Conservation (phyloP, 2,888 invertebrate species). For the Euspilapteryx auroguttella region DNA sequence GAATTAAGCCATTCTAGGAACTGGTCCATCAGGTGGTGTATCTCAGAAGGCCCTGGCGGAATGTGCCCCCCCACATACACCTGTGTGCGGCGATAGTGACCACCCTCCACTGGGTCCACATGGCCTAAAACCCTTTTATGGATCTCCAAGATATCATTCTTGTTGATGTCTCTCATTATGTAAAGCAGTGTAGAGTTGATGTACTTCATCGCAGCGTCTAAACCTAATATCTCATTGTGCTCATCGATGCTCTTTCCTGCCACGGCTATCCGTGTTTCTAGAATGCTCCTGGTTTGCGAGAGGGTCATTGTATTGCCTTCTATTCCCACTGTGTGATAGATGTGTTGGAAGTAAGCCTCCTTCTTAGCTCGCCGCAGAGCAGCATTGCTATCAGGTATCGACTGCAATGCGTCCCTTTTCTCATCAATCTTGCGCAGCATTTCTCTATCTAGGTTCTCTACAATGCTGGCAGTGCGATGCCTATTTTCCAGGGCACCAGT, state of each 20-base stretch:
- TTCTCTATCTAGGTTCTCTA: slow-evolving; percentile 84
- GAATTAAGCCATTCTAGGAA: slow-evolving; percentile 94
- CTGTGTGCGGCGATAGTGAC: slow-evolving; percentile 83
- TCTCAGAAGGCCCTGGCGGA: slow-evolving; percentile 85
- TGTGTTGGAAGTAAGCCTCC: slow-evolving; percentile 94
- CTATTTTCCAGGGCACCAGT: slow-evolving; percentile 77
- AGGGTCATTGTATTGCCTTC: slow-evolving; percentile 97
- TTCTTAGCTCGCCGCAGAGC: slow-evolving; percentile 86
- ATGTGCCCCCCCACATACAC: slow-evolving; percentile 95
- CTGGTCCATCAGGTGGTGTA: slow-evolving; percentile 80
- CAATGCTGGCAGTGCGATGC: slow-evolving; percentile 83
- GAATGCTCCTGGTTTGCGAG: slow-evolving; percentile 85
- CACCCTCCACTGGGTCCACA: slow-evolving; percentile 92
- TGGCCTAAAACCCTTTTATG: slow-evolving; percentile 92
- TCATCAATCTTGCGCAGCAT: slow-evolving; percentile 79
- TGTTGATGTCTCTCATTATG: slow-evolving; percentile 74
- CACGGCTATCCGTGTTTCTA: slow-evolving; percentile 80
- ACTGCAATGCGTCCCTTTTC: slow-evolving; percentile 79
- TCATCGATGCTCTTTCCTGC: slow-evolving; percentile 92
- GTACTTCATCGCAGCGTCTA: slow-evolving; percentile 94
- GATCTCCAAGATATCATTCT: slow-evolving; percentile 88
- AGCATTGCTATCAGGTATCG: slow-evolving; percentile 78
- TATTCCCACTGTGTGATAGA: slow-evolving; percentile 96
- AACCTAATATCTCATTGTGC: slow-evolving; percentile 93
- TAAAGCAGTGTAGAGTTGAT: slow-evolving; percentile 81